These are phyloP conservation scores for Acanthopleura granulata DNA, from an alignment of 2,888 invertebrate species.

Conservation along the genomic window DNA sequence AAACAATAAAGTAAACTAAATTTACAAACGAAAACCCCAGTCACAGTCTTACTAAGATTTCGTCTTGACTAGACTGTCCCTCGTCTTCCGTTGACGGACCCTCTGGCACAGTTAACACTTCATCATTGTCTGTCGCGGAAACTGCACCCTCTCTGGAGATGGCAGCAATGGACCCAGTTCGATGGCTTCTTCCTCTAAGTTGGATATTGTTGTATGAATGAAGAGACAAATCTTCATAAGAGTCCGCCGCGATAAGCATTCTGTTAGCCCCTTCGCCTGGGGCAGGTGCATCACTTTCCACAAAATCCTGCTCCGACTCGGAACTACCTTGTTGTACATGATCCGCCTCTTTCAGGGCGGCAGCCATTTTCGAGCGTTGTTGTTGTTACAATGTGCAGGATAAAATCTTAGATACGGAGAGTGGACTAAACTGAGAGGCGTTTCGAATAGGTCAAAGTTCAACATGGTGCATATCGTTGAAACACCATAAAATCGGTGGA, in stretches of 20 bases:
- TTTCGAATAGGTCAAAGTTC: too few species aligned
- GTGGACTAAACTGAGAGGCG: too few species aligned
- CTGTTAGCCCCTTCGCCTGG: conserved; percentile 78
- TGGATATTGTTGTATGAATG: conserved; percentile 23
- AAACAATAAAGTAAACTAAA: too few species aligned
- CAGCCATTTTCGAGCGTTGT: conserved; percentile 41
- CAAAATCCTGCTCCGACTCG: conserved; percentile 49
- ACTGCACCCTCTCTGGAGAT: conserved; percentile 18
- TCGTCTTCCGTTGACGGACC: neutral
- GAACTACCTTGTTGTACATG: conserved; percentile 31
- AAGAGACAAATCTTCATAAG: conserved; percentile 61
- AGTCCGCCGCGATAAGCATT: conserved; percentile 76
- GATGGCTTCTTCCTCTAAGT: neutral
- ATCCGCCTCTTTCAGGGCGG: conserved; percentile 59
- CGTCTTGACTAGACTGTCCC: neutral
- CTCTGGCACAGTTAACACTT: neutral
- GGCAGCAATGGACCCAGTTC: conserved; percentile 16
- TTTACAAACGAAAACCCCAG: too few species aligned
- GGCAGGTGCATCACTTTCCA: conserved; percentile 46
- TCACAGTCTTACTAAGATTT: neutral
- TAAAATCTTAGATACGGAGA: too few species aligned
- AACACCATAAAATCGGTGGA: too few species aligned
- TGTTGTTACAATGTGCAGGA: neutral
- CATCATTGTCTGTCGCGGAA: neutral
- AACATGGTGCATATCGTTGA: too few species aligned